Evolutionary conservation across 2,797 vertebrate species (phyloP).

Genomic region (Karalla daura): DNA sequence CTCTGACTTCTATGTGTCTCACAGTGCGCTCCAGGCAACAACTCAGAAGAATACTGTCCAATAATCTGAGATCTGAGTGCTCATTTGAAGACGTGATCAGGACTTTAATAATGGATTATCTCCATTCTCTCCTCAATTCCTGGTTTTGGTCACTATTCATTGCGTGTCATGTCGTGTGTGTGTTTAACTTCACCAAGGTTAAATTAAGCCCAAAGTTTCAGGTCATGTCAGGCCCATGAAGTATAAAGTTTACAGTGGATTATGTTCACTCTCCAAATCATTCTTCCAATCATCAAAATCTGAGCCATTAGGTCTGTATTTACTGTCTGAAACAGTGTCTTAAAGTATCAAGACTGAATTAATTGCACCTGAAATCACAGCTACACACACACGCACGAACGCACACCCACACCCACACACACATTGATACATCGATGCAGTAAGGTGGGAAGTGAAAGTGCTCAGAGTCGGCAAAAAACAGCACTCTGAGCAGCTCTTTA

Average conservation of each 20-base stretch:
- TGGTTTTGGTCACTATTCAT: slow-evolving; percentile 15
- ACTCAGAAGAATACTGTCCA: too few species aligned
- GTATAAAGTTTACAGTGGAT: neutral
- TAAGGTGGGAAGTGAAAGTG: neutral
- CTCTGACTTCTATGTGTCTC: neutral
- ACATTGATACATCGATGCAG: neutral
- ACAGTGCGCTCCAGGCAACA: neutral
- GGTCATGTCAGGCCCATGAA: neutral
- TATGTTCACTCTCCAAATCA: neutral
- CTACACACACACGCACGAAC: neutral
- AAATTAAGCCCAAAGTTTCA: neutral
- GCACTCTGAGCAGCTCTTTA: neutral
- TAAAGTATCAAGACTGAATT: neutral
- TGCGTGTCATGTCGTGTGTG: neutral
- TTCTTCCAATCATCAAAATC: neutral
- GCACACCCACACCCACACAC: too few species aligned
- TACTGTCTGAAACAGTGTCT: neutral
- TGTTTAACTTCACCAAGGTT: neutral
- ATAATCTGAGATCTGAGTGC: too few species aligned
- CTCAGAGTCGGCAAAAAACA: neutral
- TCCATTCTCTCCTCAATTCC: slow-evolving; percentile 60
- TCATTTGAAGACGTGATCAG: slow-evolving; percentile 66
- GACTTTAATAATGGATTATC: slow-evolving; percentile 62
- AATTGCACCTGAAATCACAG: neutral
- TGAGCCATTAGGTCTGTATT: neutral